phyloP scores from a whole-genome alignment of 2,888 invertebrate species.

The Drosophila emarginata region DNA sequence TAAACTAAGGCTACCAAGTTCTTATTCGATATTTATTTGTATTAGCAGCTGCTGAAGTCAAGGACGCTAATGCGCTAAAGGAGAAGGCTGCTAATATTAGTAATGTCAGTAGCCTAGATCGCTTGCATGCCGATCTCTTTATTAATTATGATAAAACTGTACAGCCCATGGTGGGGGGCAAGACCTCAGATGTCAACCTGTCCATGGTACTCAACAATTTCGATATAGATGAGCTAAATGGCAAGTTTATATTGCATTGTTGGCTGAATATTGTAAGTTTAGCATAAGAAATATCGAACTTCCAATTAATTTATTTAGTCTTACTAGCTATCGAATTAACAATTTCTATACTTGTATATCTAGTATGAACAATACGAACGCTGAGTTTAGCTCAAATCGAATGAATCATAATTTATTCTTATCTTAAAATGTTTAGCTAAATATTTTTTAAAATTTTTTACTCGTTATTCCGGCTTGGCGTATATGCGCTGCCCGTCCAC shows the following conservation, averaged over 20 bases:
- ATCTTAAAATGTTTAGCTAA: too few species aligned
- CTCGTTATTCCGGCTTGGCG: too few species aligned
- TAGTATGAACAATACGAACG: too few species aligned
- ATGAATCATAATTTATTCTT: neutral
- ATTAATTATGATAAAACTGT: slow-evolving; percentile 82
- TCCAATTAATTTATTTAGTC: neutral
- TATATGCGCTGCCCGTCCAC: too few species aligned
- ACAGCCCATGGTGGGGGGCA: slow-evolving; percentile 74
- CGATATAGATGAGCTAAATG: slow-evolving; percentile 86
- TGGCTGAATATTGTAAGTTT: slow-evolving; percentile 86
- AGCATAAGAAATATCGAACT: neutral
- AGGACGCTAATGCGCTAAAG: slow-evolving; percentile 10
- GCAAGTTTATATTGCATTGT: slow-evolving; percentile 85
- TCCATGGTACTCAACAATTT: slow-evolving; percentile 86
- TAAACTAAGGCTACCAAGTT: neutral
- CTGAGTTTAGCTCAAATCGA: too few species aligned
- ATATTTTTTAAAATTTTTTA: too few species aligned
- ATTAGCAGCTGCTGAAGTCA: slow-evolving; percentile 1
- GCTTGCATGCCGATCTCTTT: slow-evolving; percentile 82
- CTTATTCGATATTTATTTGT: neutral
- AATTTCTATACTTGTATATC: too few species aligned
- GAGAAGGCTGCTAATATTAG: neutral
- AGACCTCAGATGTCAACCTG: slow-evolving; percentile 78
- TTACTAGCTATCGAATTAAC: too few species aligned
- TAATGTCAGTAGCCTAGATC: slow-evolving; percentile 65